Evolutionary conservation across 2,888 invertebrate genomes (phyloP).

Genomic region (Terebella lapidaria): DNA sequence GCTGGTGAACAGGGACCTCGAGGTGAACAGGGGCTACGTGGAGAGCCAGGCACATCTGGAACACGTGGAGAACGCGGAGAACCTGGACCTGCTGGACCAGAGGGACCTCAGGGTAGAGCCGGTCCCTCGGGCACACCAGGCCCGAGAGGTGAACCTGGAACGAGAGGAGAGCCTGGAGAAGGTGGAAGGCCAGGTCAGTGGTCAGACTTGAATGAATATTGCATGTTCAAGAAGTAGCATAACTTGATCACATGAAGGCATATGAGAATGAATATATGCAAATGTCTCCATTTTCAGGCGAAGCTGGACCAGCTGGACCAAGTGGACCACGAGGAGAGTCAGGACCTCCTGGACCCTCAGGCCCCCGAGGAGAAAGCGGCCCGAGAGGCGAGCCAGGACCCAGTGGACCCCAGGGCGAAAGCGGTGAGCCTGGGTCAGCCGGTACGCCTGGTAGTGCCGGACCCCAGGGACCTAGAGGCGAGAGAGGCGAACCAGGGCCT

Average conservation of each 20-base stretch:
- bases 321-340: not conserved
- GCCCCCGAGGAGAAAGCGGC: constrained; percentile 18
- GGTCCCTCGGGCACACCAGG: not conserved
- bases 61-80: constrained; percentile 2
- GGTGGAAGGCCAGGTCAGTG: constrained; percentile 8
- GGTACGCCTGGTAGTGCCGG: constrained; percentile 16
- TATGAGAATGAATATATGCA: too few species aligned
- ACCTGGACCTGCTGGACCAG: constrained; percentile 6
- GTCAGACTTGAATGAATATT: not conserved
- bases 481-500: constrained; percentile 14
- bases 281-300: constrained; percentile 2
- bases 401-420: constrained; percentile 22
- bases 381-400: constrained; percentile 28
- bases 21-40: constrained; percentile 15
- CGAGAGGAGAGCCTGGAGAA: constrained; percentile 50
- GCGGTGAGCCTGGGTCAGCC: constrained; percentile 9
- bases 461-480: constrained; percentile 17
- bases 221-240: too few species aligned
- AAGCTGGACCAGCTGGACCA: constrained; percentile 15
- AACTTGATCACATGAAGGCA: too few species aligned
- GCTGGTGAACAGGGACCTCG: not conserved
- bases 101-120: not conserved
- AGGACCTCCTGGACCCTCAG: constrained; percentile 3
- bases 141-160: constrained; percentile 5
- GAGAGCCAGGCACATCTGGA: constrained; percentile 8